Base-by-base conservation (phyloP, 2,113 vertebrate species). In the Emydocephalus ijimae region DNA sequence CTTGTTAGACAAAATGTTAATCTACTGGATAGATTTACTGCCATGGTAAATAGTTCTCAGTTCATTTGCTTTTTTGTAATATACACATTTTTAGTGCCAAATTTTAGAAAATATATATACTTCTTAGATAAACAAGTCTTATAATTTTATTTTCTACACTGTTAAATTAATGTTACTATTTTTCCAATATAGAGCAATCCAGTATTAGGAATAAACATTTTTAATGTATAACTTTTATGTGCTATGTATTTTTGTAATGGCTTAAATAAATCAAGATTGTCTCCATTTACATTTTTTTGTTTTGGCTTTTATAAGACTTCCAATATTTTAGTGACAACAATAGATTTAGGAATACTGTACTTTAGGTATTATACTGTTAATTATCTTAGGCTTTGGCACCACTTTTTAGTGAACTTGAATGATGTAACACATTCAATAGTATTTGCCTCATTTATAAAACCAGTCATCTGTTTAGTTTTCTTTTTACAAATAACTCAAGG, bases 231-330 rank as follows among this genome's bases (percentile, higher is more conserved):
- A 89, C 90, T 96, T 96, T 97, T 87, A 92, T 95, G 96, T 97
- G 96, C 97, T 96, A 89, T 96, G 95, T 97, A 97, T 97, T 98
- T 98, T 98, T 98, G 95, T 98, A 98, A 95, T 92, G 85, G 94
- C 96, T 94, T 97, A 86, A 98, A 97, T 98, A 98, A 98, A 98
- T 94, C 86, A 48, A 90, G 56, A 39, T n/a, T 64, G 59, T 90
- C 29, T 90, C 48, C 54, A 1, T 87, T 23, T 54, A 26, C 54
- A 18, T 39, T 26, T 86, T 50, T 45, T 69, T 89, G 20, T 50
- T 39, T 29, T 92, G n/a, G 45, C 43, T 59, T 81, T 89, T 89
- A 14, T 89, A 23, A 43, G 54, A 89, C 34, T 57, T 20, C 29
- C 20, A 34, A 23, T 89, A 39, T 39, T 81, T 81, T 81, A 81